These are phyloP conservation scores for Diadema setosum DNA, from an alignment of 35 echinoderm and acorn worm species.

Conservation along the genomic window DNA sequence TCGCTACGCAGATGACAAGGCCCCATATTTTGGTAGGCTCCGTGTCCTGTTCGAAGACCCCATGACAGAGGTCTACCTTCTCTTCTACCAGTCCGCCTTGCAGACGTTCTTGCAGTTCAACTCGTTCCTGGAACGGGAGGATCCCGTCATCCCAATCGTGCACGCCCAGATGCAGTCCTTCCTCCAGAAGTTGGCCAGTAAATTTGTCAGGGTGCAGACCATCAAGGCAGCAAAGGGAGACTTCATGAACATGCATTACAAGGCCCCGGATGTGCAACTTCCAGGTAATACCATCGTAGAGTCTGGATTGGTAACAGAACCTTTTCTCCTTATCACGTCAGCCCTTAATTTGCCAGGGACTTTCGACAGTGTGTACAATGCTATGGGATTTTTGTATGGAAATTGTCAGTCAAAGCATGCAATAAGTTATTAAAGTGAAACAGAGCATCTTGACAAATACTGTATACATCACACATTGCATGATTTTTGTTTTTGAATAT, in stretches of 20 bases:
- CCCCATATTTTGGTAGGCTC: background rate
- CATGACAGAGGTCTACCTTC: background rate
- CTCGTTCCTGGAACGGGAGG: background rate
- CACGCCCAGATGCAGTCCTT: slow-evolving; percentile 3
- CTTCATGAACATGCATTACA: background rate
- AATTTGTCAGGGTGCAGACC: background rate
- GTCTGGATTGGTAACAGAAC: background rate
- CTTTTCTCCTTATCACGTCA: no score
- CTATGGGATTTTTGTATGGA: no score
- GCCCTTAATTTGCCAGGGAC: no score
- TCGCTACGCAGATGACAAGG: background rate
- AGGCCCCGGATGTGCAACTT: background rate
- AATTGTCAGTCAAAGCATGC: background rate
- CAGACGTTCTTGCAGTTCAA: slow-evolving; percentile 3
- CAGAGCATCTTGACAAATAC: background rate
- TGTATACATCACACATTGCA: no score
- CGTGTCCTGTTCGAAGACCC: background rate
- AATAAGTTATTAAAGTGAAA: background rate
- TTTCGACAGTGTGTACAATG: no score
- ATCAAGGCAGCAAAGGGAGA: background rate
- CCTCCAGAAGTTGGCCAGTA: background rate
- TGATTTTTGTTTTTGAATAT: no score
- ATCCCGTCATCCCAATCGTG: background rate
- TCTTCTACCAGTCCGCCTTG: background rate
- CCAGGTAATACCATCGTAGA: background rate